Evolutionary conservation across 1,140 invertebrate genomes (phyloP), one percentile per base, ranked within the genome.

Genomic region (Odontomachus brunneus): DNA sequence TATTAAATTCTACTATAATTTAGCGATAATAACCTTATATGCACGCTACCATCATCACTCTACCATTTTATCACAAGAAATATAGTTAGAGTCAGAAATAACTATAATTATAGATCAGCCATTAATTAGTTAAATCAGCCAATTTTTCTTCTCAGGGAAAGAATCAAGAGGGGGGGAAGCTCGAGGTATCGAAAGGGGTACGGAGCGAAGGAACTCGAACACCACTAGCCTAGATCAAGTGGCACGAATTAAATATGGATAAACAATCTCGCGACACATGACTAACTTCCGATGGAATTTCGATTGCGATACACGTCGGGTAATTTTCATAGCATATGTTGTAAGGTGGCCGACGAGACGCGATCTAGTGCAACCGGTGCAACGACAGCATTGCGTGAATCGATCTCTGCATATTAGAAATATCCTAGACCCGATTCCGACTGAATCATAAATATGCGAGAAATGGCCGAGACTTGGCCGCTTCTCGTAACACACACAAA

Each of bases 251-350:
- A 69, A 67, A 55, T 5, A 3, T 12, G 12, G 26, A 78, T 78
- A 67, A 78, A 78, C 55, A 78, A 78, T 78, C 29, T 67, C 38
- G 53, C 74, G 33, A 76, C 75, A 55, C 44, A 26, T 33, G 75
- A 69, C 51, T 59, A 69, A 4, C 33, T 57, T 29, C 65, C 14
- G 33, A 48, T 29, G 65, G 65, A 71, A 80, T 80, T 71, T 71
- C 12, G 19, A 55, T 80, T 71, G 65, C 75, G 75, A 14, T 22
- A 78, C 19, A 3, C 29, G 29, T 5, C 29, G 29, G 14, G 49
- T 17, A 48, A 59, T 57, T 80, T 80, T 51, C 38, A 62, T 24
- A 49, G 63, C 59, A 63, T 3, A 44, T 60, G 71, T 44, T 17
- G 38, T 24, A 38, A 78, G 33, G 11, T 44, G 22, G 14, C 22